A percentile compares a stretch with the other conserved stretches of the same genome.
Evolutionary conservation across 2,797 vertebrate genomes (phyloP).

Genomic region (Semotilus atromaculatus): DNA sequence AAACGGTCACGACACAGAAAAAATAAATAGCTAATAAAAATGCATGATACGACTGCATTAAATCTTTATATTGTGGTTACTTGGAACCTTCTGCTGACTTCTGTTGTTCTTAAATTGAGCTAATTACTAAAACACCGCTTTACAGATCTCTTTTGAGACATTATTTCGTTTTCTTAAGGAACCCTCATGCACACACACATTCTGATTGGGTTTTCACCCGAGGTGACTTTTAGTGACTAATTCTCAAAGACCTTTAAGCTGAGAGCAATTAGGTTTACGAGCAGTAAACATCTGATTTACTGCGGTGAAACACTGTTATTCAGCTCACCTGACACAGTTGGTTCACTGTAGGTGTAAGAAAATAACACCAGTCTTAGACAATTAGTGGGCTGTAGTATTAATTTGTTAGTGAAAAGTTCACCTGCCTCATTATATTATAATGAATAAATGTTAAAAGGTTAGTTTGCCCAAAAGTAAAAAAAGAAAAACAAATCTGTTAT

Average conservation of each 20-base stretch:
- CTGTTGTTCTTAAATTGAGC: neutral
- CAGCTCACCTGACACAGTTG: neutral
- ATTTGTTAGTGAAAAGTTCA: constrained; percentile 33
- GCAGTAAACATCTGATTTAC: constrained; percentile 7
- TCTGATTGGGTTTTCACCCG: neutral
- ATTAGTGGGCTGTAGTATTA: constrained; percentile 27
- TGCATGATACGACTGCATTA: neutral
- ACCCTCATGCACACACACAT: neutral
- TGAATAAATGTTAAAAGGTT: constrained; percentile 23
- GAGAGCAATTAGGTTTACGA: constrained; percentile 27
- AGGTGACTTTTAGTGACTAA: neutral
- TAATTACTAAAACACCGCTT: neutral
- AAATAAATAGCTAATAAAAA: neutral
- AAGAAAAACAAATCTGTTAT: no score
- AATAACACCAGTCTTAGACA: constrained; percentile 17
- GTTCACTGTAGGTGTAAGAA: constrained; percentile 8
- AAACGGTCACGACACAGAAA: neutral
- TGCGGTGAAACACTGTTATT: constrained; percentile 14
- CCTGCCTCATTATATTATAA: constrained; percentile 29
- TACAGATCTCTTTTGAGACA: neutral
- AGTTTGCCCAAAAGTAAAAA: neutral
- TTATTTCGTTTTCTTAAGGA: neutral
- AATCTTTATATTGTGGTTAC: neutral
- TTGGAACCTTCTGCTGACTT: neutral
- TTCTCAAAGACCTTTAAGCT: constrained; percentile 23